Base-by-base conservation (phyloP, 2,113 vertebrate genomes). In the Eretmochelys imbricata region DNA sequence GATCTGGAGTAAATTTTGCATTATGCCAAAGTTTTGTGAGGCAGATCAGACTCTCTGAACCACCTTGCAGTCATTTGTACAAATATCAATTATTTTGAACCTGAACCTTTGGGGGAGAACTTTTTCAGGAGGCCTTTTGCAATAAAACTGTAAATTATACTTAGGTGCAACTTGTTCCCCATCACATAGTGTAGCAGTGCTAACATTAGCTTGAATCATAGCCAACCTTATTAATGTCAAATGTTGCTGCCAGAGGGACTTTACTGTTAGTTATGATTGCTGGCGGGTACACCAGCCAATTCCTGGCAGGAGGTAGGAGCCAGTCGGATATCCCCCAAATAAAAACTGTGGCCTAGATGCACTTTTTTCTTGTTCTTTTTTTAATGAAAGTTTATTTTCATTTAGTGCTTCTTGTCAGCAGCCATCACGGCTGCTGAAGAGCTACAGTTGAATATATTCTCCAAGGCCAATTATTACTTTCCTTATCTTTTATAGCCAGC, bases 401-500 rank as follows among this genome's bases (percentile, higher is more conserved):
- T 91, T 78, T 51, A 35, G 79, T 1, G 5, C 51, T 97, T 82
- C 90, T 98, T 65, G 76, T 87, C 69, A 75, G 85, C 81, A 65
- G 83, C 95, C 48, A 87, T 94, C 84, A 38, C 87, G 75, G 82
- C 89, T 94, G 57, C 29, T 8, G 82, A 95, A 89, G 89, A 83
- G 51, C 53, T 69, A 69, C 48, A 35, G 92, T 96, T 90, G 91
- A 94, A 89, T 89, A 90, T 93, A 82, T 95, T 90, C 92, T 89
- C 76, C 87, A 80, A 89, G 90, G 91, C 91, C 94, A 97, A 55
- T 95, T 94, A 82, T 91, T 94, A 79, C 94, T 97, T 97, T 91
- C 85, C 93, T 96, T 97, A 95, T 97, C 95, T 96, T 94, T 97
- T 95, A 95, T 96, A 19, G n/a, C 82, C 90, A 93, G 93, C 97